Base-by-base conservation (phyloP, 2,113 vertebrate species). In the Etia nguti region DNA sequence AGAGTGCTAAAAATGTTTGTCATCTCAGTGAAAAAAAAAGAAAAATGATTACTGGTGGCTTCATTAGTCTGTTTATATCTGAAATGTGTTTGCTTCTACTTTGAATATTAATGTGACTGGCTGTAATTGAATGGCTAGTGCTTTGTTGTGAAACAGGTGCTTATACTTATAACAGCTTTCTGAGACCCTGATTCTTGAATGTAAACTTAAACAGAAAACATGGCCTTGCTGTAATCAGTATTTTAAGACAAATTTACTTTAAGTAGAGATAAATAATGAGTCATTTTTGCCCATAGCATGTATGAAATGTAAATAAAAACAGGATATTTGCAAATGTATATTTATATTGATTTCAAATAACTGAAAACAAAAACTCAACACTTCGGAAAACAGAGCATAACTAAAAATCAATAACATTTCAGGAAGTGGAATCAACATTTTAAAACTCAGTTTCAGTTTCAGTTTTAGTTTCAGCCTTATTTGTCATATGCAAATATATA, bases 51-150 rank as follows among this genome's bases (percentile, higher is more conserved):
- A 80, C 8, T 62, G 12, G 22, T 41, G 41, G 16, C 36, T 82
- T 43, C 79, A 84, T 86, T 80, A 59, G 38, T 90, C 18, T 75
- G 79, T 87, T 86, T 56, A 16, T 77, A 81, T 86, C 70, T 88
- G 43, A 16, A 88, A 18, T 62, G 34, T 70, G 26, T 62, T 31
- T 86, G 54, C 80, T n/a, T 57, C 22, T 43, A 41, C 77, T 46
- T 24, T 83, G 62, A 83, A 88, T 85, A 83, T 57, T 41, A 84
- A 80, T 77, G 41, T 16, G 13, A 3, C 29, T 80, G 50, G 31
- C 43, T 86, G 20, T 77, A 90, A 90, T 81, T 80, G n/a, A 88
- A 55, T 75, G 18, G 26, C 18, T 12, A 65, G 52, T 52, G 24
- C 41, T 89, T 84, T 86, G 68, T 68, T 88, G 60, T 38, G 52